A percentile compares a stretch with the other conserved stretches of the same genome.
Conservation (phyloP, 1,140 invertebrate genomes). For the Choristoneura fumiferana region DNA sequence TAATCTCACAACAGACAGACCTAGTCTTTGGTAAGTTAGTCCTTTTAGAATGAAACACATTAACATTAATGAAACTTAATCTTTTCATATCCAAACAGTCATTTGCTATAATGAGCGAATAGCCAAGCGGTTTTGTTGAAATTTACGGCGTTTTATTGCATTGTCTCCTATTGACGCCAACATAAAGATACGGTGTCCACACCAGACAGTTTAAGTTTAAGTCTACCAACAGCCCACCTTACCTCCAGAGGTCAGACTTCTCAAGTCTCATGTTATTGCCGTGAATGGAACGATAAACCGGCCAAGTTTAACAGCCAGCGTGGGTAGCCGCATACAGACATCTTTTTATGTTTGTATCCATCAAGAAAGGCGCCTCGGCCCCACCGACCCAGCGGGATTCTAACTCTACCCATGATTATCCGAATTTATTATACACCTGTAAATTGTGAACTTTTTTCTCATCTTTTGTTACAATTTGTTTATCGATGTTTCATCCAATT, state of each 20-base stretch:
- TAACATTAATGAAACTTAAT: too few species aligned
- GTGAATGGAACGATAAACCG: constrained; percentile 68
- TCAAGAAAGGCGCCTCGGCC: constrained; percentile 60
- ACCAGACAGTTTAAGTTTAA: constrained; percentile 1
- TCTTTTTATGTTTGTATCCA: constrained; percentile 62
- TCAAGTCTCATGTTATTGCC: constrained; percentile 45
- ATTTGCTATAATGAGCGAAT: too few species aligned
- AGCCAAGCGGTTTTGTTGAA: too few species aligned
- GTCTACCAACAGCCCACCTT: not conserved
- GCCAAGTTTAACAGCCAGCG: constrained; percentile 58
- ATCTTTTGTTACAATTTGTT: constrained; percentile 29
- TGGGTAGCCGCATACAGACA: constrained; percentile 45
- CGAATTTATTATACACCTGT: constrained; percentile 61
- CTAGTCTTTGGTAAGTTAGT: too few species aligned
- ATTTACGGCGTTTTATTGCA: not conserved
- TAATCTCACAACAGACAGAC: too few species aligned
- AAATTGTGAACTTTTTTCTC: constrained; percentile 33
- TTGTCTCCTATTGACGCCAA: not conserved
- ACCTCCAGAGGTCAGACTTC: constrained; percentile 45
- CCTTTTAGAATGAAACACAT: too few species aligned
- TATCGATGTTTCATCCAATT: constrained; percentile 24
- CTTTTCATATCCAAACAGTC: too few species aligned
- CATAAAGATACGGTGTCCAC: not conserved
- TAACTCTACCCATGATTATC: constrained; percentile 41
- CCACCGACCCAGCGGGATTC: constrained; percentile 54